Conservation (phyloP, 2,113 vertebrate species). For the human region DNA sequence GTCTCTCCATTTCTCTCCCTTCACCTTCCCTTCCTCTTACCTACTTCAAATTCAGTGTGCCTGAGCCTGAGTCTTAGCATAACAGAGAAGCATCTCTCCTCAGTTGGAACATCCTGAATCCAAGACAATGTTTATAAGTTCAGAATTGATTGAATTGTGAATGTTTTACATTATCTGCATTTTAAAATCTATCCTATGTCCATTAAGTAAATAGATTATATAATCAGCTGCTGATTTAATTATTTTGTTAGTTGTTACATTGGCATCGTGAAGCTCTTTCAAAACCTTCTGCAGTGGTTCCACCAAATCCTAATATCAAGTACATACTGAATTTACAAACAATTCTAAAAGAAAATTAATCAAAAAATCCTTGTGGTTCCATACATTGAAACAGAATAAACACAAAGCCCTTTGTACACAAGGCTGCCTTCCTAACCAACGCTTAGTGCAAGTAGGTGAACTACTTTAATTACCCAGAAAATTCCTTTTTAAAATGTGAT, state of each 20-base stretch:
- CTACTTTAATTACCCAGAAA: not conserved
- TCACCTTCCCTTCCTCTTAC: not conserved
- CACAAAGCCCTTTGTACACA: not conserved
- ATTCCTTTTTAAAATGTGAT: not conserved
- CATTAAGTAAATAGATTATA: not conserved
- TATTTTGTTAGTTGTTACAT: not conserved
- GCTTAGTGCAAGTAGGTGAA: not conserved
- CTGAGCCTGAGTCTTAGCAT: not conserved
- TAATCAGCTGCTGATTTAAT: not conserved
- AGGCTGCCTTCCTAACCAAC: not conserved
- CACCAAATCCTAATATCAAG: not conserved
- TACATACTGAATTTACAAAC: not conserved
- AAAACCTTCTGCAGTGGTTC: not conserved
- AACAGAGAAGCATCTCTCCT: not conserved
- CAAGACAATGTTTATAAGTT: not conserved
- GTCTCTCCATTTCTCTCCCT: not conserved
- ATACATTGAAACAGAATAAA: conserved; percentile 15
- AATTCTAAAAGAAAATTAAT: not conserved
- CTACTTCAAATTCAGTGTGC: not conserved
- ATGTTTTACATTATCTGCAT: not conserved
- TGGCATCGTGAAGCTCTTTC: not conserved
- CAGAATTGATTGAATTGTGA: not conserved
- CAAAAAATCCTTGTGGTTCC: not conserved
- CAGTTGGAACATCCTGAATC: not conserved
- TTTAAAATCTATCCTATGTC: not conserved